Conservation (phyloP, 92 coral and sea anemone genomes). For the Umimayanthus kanabou region DNA sequence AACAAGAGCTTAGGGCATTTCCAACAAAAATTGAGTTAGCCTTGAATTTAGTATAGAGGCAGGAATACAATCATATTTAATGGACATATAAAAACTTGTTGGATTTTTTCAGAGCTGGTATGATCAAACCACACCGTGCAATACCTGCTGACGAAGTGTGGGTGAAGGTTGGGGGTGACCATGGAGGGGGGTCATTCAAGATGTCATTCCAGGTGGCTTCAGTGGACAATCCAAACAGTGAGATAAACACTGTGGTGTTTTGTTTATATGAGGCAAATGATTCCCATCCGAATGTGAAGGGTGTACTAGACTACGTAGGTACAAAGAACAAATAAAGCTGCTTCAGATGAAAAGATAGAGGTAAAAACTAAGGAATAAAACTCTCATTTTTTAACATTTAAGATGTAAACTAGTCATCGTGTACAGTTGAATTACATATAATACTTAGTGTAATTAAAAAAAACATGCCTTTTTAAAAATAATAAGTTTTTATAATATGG, state of each 20-base stretch:
- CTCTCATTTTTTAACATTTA: too few species aligned
- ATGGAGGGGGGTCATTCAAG: neutral
- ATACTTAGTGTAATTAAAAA: too few species aligned
- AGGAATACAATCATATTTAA: too few species aligned
- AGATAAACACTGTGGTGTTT: conserved; percentile 4
- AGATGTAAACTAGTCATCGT: too few species aligned
- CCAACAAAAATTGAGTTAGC: too few species aligned
- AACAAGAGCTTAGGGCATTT: too few species aligned
- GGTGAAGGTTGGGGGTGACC: conserved; percentile 1
- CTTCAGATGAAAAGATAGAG: conserved; percentile 11
- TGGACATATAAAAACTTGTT: neutral
- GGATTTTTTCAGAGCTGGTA: conserved; percentile 1
- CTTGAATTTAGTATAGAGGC: too few species aligned
- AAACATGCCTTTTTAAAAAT: too few species aligned
- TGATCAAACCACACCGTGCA: neutral
- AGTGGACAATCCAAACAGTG: neutral
- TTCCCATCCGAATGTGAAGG: neutral
- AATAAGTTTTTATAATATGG: too few species aligned
- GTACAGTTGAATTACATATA: too few species aligned
- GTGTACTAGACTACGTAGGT: neutral
- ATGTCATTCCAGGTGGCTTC: neutral
- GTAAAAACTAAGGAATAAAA: neutral
- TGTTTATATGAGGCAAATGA: neutral
- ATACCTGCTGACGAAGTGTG: neutral
- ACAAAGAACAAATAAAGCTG: neutral